phyloP scores from a whole-genome alignment of 2,888 invertebrate species.

The Pyrrhia umbra region DNA sequence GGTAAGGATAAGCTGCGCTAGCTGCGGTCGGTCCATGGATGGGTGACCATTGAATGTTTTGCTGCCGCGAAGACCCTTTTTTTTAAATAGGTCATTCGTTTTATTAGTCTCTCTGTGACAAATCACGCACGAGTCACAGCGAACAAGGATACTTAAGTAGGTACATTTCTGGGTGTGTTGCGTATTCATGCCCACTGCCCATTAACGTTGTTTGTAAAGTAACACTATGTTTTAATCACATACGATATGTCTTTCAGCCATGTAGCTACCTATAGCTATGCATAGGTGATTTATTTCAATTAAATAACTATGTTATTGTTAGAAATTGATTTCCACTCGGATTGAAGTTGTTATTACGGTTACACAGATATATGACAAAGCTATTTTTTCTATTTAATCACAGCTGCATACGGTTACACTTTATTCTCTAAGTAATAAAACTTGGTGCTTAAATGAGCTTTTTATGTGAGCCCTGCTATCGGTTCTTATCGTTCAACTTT shows the following conservation, averaged over 20 bases:
- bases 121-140: conserved; percentile 13
- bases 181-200: conserved; percentile 17
- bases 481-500: no score
- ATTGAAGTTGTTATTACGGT: neutral
- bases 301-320: neutral
- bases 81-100: conserved; percentile 11
- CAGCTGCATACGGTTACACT: no score
- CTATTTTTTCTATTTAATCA: neutral
- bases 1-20: no score
- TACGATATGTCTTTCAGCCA: neutral
- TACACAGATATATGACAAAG: no score
- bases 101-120: conserved; percentile 5
- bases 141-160: conserved; percentile 1
- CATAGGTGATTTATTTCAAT: neutral
- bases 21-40: no score
- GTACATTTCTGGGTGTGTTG: conserved; percentile 14
- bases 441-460: no score
- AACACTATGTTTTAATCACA: conserved; percentile 18
- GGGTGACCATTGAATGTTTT: no score
- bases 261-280: neutral
- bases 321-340: neutral
- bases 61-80: conserved; percentile 1
- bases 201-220: conserved; percentile 5
- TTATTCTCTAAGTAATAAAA: no score
- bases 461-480: no score